Conservation (phyloP, 2,113 vertebrate genomes). For the Poecilia latipinna region DNA sequence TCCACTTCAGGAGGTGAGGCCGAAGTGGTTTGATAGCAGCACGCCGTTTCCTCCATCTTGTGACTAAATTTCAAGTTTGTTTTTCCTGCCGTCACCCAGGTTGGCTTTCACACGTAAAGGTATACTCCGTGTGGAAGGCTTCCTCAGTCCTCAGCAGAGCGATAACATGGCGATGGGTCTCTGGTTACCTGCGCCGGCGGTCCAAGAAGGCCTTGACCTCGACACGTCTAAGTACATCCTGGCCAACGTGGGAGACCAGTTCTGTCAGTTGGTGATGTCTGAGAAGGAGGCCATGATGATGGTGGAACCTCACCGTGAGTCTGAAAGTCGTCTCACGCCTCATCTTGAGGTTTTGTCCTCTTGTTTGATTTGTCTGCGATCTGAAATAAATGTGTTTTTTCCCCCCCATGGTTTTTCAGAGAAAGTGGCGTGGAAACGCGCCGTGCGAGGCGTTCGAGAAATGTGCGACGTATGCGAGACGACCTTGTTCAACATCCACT, state of each 20-base stretch:
- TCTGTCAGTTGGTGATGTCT: conserved; percentile 98
- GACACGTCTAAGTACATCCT: conserved; percentile 99
- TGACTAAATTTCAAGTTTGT: no score
- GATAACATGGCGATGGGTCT: conserved; percentile 96
- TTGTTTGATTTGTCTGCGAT: background rate
- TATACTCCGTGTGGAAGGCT: conserved; percentile 94
- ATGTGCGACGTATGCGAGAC: conserved; percentile 99
- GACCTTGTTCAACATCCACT: conserved; percentile 98
- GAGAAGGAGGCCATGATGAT: conserved; percentile 99
- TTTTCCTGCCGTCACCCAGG: conserved; percentile 67
- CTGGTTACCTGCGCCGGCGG: conserved; percentile 90
- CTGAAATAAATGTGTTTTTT: background rate
- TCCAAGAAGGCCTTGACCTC: conserved; percentile 92
- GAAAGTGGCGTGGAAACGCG: conserved; percentile 98
- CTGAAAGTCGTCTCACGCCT: background rate
- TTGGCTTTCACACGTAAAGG: conserved; percentile 97
- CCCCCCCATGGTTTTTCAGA: conserved; percentile 75
- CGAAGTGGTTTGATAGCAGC: background rate
- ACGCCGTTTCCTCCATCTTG: background rate
- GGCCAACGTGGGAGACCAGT: conserved; percentile 98
- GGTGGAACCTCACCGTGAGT: conserved; percentile 98
- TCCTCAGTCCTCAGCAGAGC: conserved; percentile 96
- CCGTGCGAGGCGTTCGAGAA: conserved; percentile 93
- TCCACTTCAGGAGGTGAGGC: conserved; percentile 94
- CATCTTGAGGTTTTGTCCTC: background rate